phyloP scores from a whole-genome alignment of 1,140 invertebrate genomes.

The Antheraea pernyi region DNA sequence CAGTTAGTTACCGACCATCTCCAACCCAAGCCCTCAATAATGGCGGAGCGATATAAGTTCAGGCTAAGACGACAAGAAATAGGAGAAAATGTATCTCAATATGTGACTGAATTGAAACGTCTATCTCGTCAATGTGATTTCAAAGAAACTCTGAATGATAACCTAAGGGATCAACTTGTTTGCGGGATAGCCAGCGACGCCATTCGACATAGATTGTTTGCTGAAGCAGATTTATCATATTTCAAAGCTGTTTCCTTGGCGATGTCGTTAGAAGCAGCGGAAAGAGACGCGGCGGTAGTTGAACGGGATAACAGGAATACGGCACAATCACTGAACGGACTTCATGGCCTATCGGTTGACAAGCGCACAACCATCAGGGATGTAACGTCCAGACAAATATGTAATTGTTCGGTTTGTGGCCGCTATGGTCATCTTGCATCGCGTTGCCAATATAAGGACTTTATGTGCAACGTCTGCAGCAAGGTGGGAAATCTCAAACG shows the following conservation, averaged over 20 bases:
- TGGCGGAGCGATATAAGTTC: constrained; percentile 15
- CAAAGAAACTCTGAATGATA: constrained; percentile 14
- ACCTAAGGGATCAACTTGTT: constrained; percentile 35
- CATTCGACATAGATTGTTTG: constrained; percentile 31
- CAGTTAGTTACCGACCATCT: neutral
- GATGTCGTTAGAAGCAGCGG: constrained; percentile 25
- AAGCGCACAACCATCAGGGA: too few relatives aligned
- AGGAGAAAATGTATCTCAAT: constrained; percentile 18
- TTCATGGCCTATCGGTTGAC: neutral
- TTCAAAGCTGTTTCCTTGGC: constrained; percentile 8
- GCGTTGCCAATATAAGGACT: neutral
- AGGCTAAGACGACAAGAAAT: constrained; percentile 10
- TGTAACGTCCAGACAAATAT: neutral
- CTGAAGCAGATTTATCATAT: constrained; percentile 24
- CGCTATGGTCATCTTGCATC: neutral
- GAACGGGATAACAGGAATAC: constrained; percentile 1
- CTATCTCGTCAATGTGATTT: constrained; percentile 25
- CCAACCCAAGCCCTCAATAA: constrained; percentile 9
- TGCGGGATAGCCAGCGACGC: constrained; percentile 30
- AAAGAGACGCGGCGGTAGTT: constrained; percentile 26
- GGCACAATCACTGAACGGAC: neutral
- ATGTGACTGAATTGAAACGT: constrained; percentile 23
- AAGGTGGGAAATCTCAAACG: neutral
- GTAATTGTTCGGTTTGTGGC: neutral
- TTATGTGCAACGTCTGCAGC: neutral